Base-by-base conservation (phyloP, 2,888 invertebrate species). In the Eueremaeus valkanovi region DNA sequence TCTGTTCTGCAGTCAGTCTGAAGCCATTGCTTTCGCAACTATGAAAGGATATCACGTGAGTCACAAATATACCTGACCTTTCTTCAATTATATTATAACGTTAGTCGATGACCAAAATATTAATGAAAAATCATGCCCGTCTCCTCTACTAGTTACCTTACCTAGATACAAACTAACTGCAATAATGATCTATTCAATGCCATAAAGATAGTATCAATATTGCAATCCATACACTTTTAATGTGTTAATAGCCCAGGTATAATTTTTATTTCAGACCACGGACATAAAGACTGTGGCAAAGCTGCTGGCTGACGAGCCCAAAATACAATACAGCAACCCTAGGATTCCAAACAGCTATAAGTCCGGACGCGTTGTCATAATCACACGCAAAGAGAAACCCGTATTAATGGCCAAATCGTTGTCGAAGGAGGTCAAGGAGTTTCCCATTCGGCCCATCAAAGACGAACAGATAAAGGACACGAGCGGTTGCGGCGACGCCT, bases 401-500 rank as follows among this genome's bases (percentile, higher is more conserved):
- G 92, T 95, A 2, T 87, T 99, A 73, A 86, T 97, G 8, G 92
- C 90, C 0, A 85, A 88, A 21, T 42, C 72, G 18, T 21, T 79
- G n/a, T n/a, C 33, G 0, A 95, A 96, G 84, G 85, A 89, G 70
- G 93, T 93, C 83, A 82, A 86, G 1, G 85, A 86, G 16, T 86
- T 45, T 80, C 89, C 91, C 0, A 91, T 93, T 0, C 84, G 84
- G 0, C 83, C 84, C 55, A 83, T 95, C 40, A 90, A 92, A 31
- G 87, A 55, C 1, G 42, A 45, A 1, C 55, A 92, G 82, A 89
- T 99, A 73, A 89, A 96, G 0, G 99, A 99, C 83, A 97, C 98
- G 0, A 99, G 98, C 84, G 98, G 98, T 9, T 99, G 99, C 73
- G 99, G 99, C 0, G 99, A 99, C 86, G 97, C 97, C 0, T 99